Evolutionary conservation across 2,113 vertebrate species (phyloP), one percentile per base, ranked within the genome.

Genomic region (Thalassoma bifasciatum): DNA sequence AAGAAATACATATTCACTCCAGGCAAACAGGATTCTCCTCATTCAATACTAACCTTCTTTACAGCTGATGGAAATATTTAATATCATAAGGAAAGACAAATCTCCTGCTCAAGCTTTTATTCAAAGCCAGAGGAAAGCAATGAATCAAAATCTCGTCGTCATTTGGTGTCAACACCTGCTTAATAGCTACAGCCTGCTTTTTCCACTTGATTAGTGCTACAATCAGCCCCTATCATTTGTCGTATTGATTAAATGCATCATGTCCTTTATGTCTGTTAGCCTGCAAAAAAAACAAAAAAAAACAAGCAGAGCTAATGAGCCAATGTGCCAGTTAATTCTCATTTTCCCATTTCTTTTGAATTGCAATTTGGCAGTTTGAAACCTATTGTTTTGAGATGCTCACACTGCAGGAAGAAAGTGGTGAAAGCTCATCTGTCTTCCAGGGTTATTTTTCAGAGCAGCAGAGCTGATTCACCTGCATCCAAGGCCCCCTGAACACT

Each of bases 41-140:
- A 11, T 46, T 36, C 22, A 34, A 59, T 56, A 50, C 34, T 23
- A 65, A 63, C 54, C 56, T 14, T 63, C 36, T 59, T 76, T 75
- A 63, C 22, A 65, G 37, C 14, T 70, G 40, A 63, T 72, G 49
- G n/a, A 64, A 72, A 79, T 67, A 53, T 77, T 38, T 74, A 24
- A 17, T 44, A 54, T n/a, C 46, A 13, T 34, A 24, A 50, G 40
- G 54, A 73, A 66, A 59, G 24, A 74, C 58, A 14, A 24, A 66
- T 60, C 3, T 38, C 54, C 61, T 51, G 9, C 56, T 52, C 24
- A 2, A 14, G 44, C 6, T 63, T 9, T 44, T 17, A 52, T 68
- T 72, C 61, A 54, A 12, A 75, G 62, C 19, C 38, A 42, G 63
- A 69, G 13, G 10, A 58, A 79, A 37, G 19, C 65, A 49, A 60